Evolutionary conservation across 2,888 invertebrate species (phyloP).

Genomic region (Eremobia ochroleuca): DNA sequence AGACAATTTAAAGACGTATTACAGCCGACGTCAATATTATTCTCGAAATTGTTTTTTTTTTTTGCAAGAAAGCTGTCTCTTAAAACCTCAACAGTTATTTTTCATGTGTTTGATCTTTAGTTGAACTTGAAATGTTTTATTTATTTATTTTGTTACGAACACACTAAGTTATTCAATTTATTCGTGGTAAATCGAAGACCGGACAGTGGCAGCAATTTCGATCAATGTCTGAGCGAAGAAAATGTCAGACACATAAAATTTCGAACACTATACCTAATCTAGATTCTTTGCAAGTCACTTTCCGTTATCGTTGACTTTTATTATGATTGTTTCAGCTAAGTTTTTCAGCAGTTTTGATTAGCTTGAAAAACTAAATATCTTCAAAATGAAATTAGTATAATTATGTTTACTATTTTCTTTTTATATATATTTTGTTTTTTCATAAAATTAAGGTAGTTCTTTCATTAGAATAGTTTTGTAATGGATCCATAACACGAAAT

Average conservation of each 20-base stretch:
- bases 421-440: too few relatives aligned
- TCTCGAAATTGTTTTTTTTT: not conserved
- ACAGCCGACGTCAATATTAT: not conserved
- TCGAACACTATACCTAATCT: not conserved
- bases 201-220: not conserved
- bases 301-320: not conserved
- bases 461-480: not conserved
- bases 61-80: not conserved
- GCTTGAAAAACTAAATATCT: not conserved
- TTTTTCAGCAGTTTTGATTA: not conserved
- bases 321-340: not conserved
- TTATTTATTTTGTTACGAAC: not conserved
- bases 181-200: not conserved
- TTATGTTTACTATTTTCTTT: not conserved
- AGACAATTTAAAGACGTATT: not conserved
- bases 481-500: not conserved
- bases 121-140: not conserved
- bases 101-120: not conserved
- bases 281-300: not conserved
- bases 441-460: not conserved
- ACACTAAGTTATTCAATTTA: not conserved
- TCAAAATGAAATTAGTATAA: not conserved
- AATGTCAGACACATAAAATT: not conserved
- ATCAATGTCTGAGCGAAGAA: not conserved
- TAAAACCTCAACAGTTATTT: not conserved